These are phyloP conservation scores for Eupithecia exiguata DNA, from an alignment of 2,888 invertebrate genomes.

Conservation along the genomic window DNA sequence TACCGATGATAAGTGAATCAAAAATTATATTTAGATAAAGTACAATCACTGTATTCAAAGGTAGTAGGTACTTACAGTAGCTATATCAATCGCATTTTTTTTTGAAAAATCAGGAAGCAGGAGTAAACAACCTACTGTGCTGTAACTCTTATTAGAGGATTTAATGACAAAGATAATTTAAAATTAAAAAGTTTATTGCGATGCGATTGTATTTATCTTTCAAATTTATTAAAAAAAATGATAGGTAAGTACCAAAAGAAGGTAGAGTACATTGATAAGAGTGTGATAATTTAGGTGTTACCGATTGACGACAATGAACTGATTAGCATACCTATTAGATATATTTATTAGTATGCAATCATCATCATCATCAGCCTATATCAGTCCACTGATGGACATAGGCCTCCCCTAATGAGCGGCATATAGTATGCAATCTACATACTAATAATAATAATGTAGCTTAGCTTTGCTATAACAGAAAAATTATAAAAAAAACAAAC, in stretches of 20 bases:
- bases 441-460: not conserved
- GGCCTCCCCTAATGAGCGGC: no score
- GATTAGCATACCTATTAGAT: slow-evolving; percentile 2
- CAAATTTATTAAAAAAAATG: not conserved
- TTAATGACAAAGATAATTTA: not conserved
- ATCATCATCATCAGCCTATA: no score
- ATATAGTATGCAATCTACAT: not conserved
- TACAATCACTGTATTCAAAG: not conserved
- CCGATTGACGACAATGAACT: slow-evolving; percentile 39
- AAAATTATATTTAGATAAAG: not conserved
- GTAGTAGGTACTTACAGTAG: no score
- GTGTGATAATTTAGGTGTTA: slow-evolving; percentile 46
- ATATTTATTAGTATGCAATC: not conserved
- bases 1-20: slow-evolving; percentile 2
- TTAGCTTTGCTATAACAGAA: not conserved
- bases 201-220: not conserved
- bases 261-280: slow-evolving; percentile 24
- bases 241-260: not conserved
- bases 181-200: not conserved
- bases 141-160: not conserved
- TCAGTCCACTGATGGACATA: no score
- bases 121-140: not conserved
- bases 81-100: no score
- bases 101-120: not conserved
- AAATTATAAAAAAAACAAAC: not conserved